These are phyloP conservation scores for Shinisaurus crocodilurus DNA, from an alignment of 2,113 vertebrate species.

Conservation along the genomic window DNA sequence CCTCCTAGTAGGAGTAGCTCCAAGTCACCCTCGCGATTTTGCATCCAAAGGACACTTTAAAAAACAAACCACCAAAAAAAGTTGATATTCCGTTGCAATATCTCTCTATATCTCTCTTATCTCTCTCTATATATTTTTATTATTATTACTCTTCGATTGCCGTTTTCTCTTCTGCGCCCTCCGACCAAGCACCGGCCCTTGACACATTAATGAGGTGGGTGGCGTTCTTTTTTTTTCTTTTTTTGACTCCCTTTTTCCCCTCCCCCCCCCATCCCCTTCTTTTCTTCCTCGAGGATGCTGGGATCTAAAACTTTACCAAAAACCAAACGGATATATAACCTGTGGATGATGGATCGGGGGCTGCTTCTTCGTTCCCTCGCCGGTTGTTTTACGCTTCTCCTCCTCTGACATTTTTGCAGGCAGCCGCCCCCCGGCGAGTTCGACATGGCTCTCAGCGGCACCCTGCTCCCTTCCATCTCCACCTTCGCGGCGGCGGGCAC, in stretches of 20 bases:
- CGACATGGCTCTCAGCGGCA: slow-evolving; percentile 95
- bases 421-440: slow-evolving; percentile 91
- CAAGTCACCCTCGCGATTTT: background rate
- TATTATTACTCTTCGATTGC: background rate
- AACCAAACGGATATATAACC: background rate
- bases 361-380: background rate
- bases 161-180: background rate
- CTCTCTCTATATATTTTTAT: no score
- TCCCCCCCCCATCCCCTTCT: no score
- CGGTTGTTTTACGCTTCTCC: slow-evolving; percentile 13
- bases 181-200: slow-evolving; percentile 45
- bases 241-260: no score
- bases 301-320: background rate
- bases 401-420: slow-evolving; percentile 73
- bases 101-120: no score
- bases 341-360: slow-evolving; percentile 8
- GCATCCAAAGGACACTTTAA: background rate
- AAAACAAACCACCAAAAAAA: slow-evolving; percentile 26
- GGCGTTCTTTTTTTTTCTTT: background rate
- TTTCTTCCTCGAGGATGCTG: background rate
- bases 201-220: slow-evolving; percentile 69
- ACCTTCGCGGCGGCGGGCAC: slow-evolving; percentile 88
- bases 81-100: background rate
- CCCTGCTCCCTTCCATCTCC: slow-evolving; percentile 92
- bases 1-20: slow-evolving; percentile 11